A percentile compares a stretch with the other conserved stretches of the same genome.
Conservation (phyloP, 2,113 vertebrate species). For the Lepus americanus region DNA sequence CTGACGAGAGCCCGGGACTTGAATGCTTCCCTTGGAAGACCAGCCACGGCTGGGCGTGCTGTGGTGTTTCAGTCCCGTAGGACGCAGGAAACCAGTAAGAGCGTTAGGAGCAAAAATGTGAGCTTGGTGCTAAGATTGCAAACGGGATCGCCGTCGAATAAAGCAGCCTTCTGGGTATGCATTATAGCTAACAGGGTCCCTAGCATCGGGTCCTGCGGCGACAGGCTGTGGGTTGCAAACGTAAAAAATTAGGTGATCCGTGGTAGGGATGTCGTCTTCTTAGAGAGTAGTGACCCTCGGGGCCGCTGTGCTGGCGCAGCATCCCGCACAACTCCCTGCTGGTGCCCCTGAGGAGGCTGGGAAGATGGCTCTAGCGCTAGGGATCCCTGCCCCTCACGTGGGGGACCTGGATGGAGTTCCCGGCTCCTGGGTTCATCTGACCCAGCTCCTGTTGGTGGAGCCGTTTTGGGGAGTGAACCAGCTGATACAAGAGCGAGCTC, state of each 20-base stretch:
- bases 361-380: no score
- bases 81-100: background rate
- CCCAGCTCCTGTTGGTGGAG: no score
- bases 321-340: no score
- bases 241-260: background rate
- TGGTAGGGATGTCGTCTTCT: background rate
- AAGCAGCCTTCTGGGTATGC: background rate
- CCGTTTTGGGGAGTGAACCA: no score
- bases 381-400: no score
- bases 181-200: background rate
- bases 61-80: background rate
- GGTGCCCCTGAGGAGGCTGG: no score
- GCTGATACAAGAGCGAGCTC: no score
- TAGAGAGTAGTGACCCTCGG: no score
- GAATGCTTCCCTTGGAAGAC: no score
- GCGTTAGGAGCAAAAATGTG: background rate
- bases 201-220: background rate
- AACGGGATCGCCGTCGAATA: background rate
- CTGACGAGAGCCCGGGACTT: background rate
- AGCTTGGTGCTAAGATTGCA: background rate
- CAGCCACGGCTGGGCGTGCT: background rate
- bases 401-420: no score
- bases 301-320: no score
- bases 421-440: no score
- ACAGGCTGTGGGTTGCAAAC: background rate